Percentiles rank a stretch among this genome's conserved stretches.
phyloP scores from a whole-genome alignment of 2,113 vertebrate species.

The Antidorcas marsupialis region DNA sequence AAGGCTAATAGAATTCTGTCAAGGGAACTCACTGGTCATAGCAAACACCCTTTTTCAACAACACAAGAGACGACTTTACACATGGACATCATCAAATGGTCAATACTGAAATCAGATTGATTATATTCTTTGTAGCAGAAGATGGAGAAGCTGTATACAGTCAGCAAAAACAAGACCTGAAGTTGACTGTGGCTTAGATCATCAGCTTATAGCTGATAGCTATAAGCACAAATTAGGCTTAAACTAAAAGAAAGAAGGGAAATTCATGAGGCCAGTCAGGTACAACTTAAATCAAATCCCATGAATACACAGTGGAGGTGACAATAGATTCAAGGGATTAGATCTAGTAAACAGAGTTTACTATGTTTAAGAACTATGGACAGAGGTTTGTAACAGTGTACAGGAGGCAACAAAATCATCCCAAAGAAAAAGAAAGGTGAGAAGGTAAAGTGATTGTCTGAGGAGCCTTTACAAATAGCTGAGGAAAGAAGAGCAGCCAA shows the following conservation, averaged over 20 bases:
- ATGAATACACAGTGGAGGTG: not conserved
- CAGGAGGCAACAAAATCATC: not conserved
- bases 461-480: not conserved
- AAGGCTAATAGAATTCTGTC: not conserved
- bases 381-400: not conserved
- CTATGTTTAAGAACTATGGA: not conserved
- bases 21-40: not conserved
- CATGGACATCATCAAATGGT: not conserved
- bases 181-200: not conserved
- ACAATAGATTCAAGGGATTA: not conserved
- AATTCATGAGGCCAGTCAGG: not conserved
- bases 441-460: not conserved
- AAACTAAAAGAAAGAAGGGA: not conserved
- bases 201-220: not conserved
- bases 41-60: not conserved
- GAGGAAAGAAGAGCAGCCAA: not conserved
- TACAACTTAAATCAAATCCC: not conserved
- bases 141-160: not conserved
- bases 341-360: not conserved
- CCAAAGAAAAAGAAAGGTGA: not conserved
- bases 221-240: not conserved
- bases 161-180: not conserved
- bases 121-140: not conserved
- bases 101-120: not conserved
- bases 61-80: not conserved